phyloP scores from a whole-genome alignment of 2,888 invertebrate genomes.

The Meteorus colon region DNA sequence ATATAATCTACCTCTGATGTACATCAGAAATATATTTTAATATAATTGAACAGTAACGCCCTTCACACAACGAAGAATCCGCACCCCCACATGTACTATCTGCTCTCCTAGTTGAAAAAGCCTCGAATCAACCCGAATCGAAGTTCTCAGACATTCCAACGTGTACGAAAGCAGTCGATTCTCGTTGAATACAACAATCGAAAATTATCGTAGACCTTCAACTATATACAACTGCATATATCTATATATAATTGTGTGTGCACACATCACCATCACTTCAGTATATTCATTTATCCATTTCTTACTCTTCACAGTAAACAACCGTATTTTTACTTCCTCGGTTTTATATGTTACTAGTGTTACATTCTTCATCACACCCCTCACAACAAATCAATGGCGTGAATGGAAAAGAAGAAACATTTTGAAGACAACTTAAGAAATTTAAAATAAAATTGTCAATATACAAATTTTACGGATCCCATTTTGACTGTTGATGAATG shows the following conservation, averaged over 20 bases:
- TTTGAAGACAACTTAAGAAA: background rate
- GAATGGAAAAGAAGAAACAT: background rate
- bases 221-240: too few species aligned
- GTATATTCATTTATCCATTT: slow-evolving; percentile 9
- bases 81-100: slow-evolving; percentile 21
- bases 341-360: slow-evolving; percentile 55
- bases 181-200: background rate
- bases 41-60: background rate
- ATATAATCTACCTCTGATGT: too few species aligned
- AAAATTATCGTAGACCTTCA: background rate
- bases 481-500: too few species aligned
- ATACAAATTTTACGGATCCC: background rate
- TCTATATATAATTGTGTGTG: background rate
- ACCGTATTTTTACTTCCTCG: slow-evolving; percentile 53
- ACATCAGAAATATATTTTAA: background rate
- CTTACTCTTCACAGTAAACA: slow-evolving; percentile 2
- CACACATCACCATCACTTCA: background rate
- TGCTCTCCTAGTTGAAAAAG: slow-evolving; percentile 16
- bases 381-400: slow-evolving; percentile 37
- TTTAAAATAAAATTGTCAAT: background rate
- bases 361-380: slow-evolving; percentile 59
- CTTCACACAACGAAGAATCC: background rate
- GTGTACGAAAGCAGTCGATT: background rate
- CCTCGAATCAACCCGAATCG: slow-evolving; percentile 2
- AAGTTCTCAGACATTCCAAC: background rate